Conservation (phyloP, 2,113 vertebrate species). For the Calidris pygmaea region DNA sequence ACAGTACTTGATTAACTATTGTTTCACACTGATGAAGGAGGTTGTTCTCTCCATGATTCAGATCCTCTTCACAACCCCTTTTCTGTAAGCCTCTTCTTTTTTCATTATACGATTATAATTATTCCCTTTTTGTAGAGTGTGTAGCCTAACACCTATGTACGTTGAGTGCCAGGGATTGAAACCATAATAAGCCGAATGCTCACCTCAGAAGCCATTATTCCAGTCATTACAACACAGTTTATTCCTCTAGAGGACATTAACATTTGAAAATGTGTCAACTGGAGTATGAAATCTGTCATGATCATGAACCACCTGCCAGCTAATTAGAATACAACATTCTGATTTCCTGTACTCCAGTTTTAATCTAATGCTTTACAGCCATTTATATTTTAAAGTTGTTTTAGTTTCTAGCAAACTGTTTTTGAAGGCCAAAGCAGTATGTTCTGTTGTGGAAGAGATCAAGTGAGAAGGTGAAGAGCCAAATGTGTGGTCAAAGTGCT, state of each 20-base stretch:
- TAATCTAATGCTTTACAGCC: slow-evolving; percentile 52
- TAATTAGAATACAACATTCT: slow-evolving; percentile 70
- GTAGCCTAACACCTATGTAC: slow-evolving; percentile 70
- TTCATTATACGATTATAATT: slow-evolving; percentile 59
- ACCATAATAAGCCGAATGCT: slow-evolving; percentile 69
- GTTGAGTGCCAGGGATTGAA: slow-evolving; percentile 65
- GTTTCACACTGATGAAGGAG: slow-evolving; percentile 62
- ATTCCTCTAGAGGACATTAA: slow-evolving; percentile 76
- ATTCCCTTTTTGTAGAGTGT: slow-evolving; percentile 62
- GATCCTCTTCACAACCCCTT: slow-evolving; percentile 55
- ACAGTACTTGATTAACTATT: slow-evolving; percentile 64
- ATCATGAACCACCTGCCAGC: slow-evolving; percentile 68
- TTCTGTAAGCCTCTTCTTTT: slow-evolving; percentile 57
- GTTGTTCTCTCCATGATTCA: slow-evolving; percentile 41
- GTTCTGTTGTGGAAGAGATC: slow-evolving; percentile 28
- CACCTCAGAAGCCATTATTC: slow-evolving; percentile 75
- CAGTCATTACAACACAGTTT: slow-evolving; percentile 76
- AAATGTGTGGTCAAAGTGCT: neutral
- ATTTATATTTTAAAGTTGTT: slow-evolving; percentile 50
- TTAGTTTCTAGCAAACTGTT: slow-evolving; percentile 26
- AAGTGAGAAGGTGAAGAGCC: neutral
- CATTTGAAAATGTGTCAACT: slow-evolving; percentile 78
- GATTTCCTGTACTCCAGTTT: slow-evolving; percentile 46
- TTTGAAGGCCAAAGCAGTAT: slow-evolving; percentile 34
- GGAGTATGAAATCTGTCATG: slow-evolving; percentile 71